Evolutionary conservation across 1,140 invertebrate species (phyloP).

Genomic region (Drosophila bocqueti): DNA sequence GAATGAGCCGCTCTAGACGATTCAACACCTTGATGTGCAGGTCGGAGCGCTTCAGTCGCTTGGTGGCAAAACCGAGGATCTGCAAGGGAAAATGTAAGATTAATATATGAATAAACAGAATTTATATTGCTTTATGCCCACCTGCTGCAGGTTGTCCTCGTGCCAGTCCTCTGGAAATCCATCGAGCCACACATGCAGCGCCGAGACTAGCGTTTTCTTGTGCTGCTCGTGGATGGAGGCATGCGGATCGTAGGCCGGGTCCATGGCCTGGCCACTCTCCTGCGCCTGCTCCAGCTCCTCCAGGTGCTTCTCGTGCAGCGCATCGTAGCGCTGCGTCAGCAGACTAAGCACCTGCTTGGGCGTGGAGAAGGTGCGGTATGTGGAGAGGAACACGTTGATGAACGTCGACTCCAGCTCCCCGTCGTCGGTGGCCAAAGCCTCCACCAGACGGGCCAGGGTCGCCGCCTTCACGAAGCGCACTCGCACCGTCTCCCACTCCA

Average conservation of each 20-base stretch:
- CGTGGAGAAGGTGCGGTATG: conserved; percentile 84
- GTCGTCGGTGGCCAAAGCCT: conserved; percentile 95
- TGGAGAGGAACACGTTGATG: conserved; percentile 96
- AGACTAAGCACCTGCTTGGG: conserved; percentile 90
- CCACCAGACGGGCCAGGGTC: conserved; percentile 96
- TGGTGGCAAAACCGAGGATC: conserved; percentile 93
- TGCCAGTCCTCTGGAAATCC: conserved; percentile 98
- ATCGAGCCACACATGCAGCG: conserved; percentile 98
- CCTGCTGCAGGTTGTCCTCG: conserved; percentile 91
- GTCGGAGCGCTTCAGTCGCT: conserved; percentile 92
- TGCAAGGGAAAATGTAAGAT: conserved; percentile 59
- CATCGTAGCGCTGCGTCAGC: conserved; percentile 92
- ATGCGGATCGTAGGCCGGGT: conserved; percentile 64
- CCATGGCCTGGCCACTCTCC: conserved; percentile 47
- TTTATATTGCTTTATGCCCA: neutral
- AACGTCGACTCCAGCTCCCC: conserved; percentile 98
- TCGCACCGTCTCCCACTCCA: conserved; percentile 99
- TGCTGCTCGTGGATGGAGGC: conserved; percentile 81
- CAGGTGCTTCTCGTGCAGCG: conserved; percentile 85
- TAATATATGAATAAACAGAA: neutral
- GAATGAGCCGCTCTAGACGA: conserved; percentile 85
- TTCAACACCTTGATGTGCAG: conserved; percentile 90
- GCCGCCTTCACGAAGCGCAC: conserved; percentile 98
- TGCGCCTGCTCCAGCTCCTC: conserved; percentile 74
- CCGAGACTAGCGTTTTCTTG: conserved; percentile 92